Evolutionary conservation across 2,113 vertebrate genomes (phyloP), one percentile per base, ranked within the genome.

Genomic region (Serinus canaria): DNA sequence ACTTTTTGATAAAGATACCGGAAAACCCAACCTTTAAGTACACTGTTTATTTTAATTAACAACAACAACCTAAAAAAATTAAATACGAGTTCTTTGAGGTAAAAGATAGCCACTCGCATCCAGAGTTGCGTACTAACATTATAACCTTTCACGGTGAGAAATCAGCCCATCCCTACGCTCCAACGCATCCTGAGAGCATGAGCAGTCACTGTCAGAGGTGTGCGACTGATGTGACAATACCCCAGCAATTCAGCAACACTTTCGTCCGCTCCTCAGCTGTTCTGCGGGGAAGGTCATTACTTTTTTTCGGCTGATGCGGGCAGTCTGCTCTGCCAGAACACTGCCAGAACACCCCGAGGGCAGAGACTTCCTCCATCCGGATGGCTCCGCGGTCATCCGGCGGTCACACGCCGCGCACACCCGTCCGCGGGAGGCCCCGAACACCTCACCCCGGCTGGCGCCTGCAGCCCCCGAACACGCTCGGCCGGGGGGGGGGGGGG

Each of bases 161-260:
- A 35, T 8, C 25, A 17, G 7, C 35, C 47, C 39, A 1, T 13
- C n/a, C 39, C 69, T 14, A 13, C 0, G 5, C 64, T 53, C 69
- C 22, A 17, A 2, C 0, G 1, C 8, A 28, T 11, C 60, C 10
- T 12, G 17, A 10, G 6, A 74, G 53, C 20, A 0, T 0, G n/a
- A 41, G 4, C 44, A 49, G 79, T 2, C 68, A 35, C 10, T 15
- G 31, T 8, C 64, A 28, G 52, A 17, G 3, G 8, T 6, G 9
- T 52, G 6, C 56, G 58, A 55, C 35, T 1, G 44, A 46, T 3
- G 3, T 0, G 39, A 47, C 62, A 68, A 22, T 0, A 19, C 2
- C 8, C 22, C 62, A 68, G 58, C 55, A 13, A 7, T 1, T 13
- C 63, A 15, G 17, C 7, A 52, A 16, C 35, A 22, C 4, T 31